These are phyloP conservation scores for Pammene aurita DNA, from an alignment of 2,888 invertebrate genomes.

Conservation along the genomic window DNA sequence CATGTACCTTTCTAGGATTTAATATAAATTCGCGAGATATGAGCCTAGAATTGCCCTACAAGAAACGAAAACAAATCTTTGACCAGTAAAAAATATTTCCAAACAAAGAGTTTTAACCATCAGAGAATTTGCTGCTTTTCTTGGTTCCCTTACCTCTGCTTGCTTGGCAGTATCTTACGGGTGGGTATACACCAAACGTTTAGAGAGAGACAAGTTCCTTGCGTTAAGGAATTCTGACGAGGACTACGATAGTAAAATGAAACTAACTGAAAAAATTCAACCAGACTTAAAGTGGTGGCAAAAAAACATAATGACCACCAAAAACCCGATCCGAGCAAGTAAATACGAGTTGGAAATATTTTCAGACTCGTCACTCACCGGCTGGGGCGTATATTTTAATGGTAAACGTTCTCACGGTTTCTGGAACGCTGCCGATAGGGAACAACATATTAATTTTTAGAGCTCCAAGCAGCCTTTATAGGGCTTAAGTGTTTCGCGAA, in stretches of 20 bases:
- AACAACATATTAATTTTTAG: neutral
- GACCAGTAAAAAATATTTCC: slow-evolving; percentile 3
- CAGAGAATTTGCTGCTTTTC: neutral
- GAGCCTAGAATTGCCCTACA: neutral
- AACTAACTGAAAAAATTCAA: neutral
- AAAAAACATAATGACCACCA: too few species aligned
- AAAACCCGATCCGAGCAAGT: too few species aligned
- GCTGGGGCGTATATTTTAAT: neutral
- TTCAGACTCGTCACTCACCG: too few species aligned
- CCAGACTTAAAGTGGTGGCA: neutral
- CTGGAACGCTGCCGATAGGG: neutral
- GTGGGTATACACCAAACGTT: neutral
- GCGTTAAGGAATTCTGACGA: neutral
- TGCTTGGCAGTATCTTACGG: slow-evolving; percentile 4
- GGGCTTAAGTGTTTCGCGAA: neutral
- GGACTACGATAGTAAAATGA: neutral
- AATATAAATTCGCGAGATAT: neutral
- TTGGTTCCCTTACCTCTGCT: slow-evolving; percentile 2
- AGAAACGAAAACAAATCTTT: neutral
- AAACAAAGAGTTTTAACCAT: neutral
- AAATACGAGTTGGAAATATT: too few species aligned
- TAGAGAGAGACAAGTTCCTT: neutral
- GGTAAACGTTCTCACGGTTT: slow-evolving; percentile 3
- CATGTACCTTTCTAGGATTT: slow-evolving; percentile 4
- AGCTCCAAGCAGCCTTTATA: slow-evolving; percentile 6